These are phyloP conservation scores for Cephalotes varians DNA, from an alignment of 2,888 invertebrate genomes.

Conservation along the genomic window DNA sequence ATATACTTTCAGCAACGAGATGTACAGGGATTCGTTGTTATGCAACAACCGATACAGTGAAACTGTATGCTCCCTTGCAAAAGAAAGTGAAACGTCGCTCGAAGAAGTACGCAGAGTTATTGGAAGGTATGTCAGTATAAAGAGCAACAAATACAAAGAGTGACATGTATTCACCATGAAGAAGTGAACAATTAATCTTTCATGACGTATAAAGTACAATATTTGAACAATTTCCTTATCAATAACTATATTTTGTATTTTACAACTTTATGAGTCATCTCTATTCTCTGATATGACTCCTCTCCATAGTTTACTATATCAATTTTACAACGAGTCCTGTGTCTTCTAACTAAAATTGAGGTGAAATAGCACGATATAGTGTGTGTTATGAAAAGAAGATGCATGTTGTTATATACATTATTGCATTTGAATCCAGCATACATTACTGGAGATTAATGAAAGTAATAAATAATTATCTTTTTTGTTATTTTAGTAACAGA, in stretches of 20 bases:
- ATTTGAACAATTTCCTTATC: background rate
- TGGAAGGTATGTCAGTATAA: slow-evolving; percentile 87
- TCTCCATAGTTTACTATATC: background rate
- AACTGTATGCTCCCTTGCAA: slow-evolving; percentile 84
- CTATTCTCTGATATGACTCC: background rate
- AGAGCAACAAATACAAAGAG: slow-evolving; percentile 1
- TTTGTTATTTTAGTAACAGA: slow-evolving; percentile 88
- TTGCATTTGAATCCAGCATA: too few species aligned
- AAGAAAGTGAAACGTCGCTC: slow-evolving; percentile 86
- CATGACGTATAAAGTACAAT: background rate
- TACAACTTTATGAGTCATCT: background rate
- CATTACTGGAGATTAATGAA: background rate
- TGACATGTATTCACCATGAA: background rate
- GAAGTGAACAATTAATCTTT: background rate
- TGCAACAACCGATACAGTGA: slow-evolving; percentile 73
- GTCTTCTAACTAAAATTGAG: too few species aligned
- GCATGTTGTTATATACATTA: too few species aligned
- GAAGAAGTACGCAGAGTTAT: slow-evolving; percentile 89
- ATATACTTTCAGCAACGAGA: slow-evolving; percentile 61
- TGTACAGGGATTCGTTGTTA: slow-evolving; percentile 71
- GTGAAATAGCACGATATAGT: too few species aligned
- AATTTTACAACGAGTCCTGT: too few species aligned
- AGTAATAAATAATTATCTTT: slow-evolving; percentile 25
- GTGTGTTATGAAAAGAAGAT: too few species aligned
- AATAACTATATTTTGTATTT: background rate